Evolutionary conservation across 2,888 invertebrate genomes (phyloP).

Genomic region (Agrenia bidenticulata): DNA sequence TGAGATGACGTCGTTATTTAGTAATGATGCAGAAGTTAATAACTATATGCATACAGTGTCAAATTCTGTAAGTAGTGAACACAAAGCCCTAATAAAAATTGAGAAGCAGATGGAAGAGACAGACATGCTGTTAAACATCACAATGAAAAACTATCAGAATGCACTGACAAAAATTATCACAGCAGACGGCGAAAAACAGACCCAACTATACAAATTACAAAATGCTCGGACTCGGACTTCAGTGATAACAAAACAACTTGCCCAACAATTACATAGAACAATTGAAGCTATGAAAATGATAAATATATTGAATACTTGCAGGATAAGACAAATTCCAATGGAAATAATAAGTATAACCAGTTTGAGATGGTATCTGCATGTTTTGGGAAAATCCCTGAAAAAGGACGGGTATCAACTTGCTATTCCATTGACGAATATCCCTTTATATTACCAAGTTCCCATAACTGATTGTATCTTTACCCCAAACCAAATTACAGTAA

Average conservation of each 20-base stretch:
- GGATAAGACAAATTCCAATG: conserved; percentile 11
- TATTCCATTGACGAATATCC: neutral
- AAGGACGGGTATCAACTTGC: conserved; percentile 5
- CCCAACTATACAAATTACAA: neutral
- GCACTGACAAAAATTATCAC: neutral
- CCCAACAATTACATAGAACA: neutral
- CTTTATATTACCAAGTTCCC: conserved; percentile 14
- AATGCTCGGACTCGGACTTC: neutral
- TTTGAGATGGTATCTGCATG: conserved; percentile 6
- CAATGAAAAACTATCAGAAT: neutral
- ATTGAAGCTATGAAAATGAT: neutral
- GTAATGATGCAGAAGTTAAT: conserved; percentile 13
- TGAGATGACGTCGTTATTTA: conserved; percentile 12
- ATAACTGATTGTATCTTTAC: conserved; percentile 14
- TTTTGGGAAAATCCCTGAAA: neutral
- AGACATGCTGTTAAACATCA: neutral
- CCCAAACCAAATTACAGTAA: neutral
- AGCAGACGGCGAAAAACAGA: neutral
- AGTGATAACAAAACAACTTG: neutral
- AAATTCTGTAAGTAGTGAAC: conserved; percentile 1
- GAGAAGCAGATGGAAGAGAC: neutral
- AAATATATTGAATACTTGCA: conserved; percentile 9
- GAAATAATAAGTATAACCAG: neutral
- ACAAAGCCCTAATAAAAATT: conserved; percentile 4
- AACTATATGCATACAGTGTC: neutral